These are phyloP conservation scores for Mormyrops attenuatus DNA, from an alignment of 2,797 vertebrate genomes.

Conservation along the genomic window DNA sequence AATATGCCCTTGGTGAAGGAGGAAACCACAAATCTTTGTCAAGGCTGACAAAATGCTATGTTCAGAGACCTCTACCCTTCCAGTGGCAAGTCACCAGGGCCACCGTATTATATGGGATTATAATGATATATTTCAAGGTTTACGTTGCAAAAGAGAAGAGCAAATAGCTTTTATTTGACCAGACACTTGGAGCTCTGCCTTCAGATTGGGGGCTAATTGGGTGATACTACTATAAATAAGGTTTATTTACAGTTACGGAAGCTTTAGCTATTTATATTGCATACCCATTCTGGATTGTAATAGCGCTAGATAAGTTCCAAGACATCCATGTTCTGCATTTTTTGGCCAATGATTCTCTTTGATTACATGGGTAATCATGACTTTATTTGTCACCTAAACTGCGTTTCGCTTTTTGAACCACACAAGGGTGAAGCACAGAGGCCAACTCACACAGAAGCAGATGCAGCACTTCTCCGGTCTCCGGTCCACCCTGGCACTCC, in stretches of 20 bases:
- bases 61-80: neutral
- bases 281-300: neutral
- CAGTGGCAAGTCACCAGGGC: neutral
- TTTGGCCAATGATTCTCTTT: neutral
- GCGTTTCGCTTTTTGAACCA: neutral
- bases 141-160: neutral
- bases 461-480: neutral
- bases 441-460: neutral
- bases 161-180: neutral
- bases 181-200: neutral
- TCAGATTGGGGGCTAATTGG: neutral
- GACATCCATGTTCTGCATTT: neutral
- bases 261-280: neutral
- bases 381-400: neutral
- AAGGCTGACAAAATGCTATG: neutral
- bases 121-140: neutral
- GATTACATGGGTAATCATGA: neutral
- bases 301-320: neutral
- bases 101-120: neutral
- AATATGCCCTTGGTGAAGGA: neutral
- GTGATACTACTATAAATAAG: neutral
- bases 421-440: neutral
- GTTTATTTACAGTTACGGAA: neutral
- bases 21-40: constrained; percentile 14
- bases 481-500: neutral